A percentile compares a stretch with the other conserved stretches of the same genome.
Evolutionary conservation across 2,113 vertebrate species (phyloP).

Genomic region (Petroica traversi): DNA sequence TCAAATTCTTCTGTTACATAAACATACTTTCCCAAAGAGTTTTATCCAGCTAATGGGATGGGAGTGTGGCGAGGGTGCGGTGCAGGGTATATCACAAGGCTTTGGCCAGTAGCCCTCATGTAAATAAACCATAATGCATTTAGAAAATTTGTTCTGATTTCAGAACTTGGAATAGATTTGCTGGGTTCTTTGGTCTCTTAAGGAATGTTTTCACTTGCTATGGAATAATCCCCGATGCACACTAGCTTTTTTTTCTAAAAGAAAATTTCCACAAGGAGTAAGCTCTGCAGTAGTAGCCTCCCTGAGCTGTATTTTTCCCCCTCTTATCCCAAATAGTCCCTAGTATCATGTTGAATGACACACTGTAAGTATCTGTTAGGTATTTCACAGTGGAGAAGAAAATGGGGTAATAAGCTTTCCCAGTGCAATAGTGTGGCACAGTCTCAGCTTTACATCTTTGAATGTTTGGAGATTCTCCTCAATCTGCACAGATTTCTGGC

Average conservation of each 20-base stretch:
- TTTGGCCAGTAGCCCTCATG: background rate
- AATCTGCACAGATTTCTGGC: rapidly evolving
- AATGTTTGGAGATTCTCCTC: background rate
- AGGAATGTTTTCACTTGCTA: background rate
- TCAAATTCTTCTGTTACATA: slow-evolving; percentile 59
- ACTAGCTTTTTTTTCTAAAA: background rate
- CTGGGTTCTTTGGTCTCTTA: background rate
- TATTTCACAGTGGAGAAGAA: background rate
- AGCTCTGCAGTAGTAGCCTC: background rate
- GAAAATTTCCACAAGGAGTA: background rate
- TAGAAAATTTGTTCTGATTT: background rate
- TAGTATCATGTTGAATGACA: background rate
- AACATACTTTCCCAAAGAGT: slow-evolving; percentile 28
- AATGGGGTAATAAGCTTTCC: background rate
- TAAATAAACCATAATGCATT: background rate
- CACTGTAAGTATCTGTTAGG: background rate
- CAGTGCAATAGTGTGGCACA: background rate
- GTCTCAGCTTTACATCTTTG: background rate
- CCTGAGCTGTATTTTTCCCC: background rate
- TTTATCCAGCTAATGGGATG: slow-evolving; percentile 27
- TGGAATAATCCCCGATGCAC: background rate
- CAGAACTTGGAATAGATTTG: background rate
- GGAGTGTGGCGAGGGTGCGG: background rate
- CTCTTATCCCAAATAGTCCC: background rate
- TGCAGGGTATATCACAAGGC: background rate